A percentile compares a stretch with the other conserved stretches of the same genome.
Conservation (phyloP, 2,113 vertebrate species). For the Emydocephalus ijimae region DNA sequence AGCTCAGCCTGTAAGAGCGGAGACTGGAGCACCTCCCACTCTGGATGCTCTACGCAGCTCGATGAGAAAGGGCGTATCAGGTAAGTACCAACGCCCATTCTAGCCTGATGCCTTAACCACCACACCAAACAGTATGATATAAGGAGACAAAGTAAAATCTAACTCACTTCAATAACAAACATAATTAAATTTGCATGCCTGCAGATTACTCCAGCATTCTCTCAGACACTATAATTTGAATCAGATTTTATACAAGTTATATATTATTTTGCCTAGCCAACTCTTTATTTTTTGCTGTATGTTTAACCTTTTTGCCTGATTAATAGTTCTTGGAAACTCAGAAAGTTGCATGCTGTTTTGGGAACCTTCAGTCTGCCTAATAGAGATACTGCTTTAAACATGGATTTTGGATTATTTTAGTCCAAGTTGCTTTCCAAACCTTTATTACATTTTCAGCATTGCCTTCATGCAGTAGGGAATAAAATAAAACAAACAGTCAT, state of each 20-base stretch:
- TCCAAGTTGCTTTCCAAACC: constrained; percentile 15
- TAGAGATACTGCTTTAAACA: neutral
- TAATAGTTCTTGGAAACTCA: neutral
- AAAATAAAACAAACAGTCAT: neutral
- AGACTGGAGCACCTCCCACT: too few species aligned
- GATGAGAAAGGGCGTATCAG: too few species aligned
- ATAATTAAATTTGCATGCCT: neutral
- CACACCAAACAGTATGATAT: neutral
- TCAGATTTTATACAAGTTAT: neutral
- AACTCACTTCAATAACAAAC: neutral
- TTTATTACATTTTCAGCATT: neutral
- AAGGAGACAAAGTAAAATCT: neutral
- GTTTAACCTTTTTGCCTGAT: neutral
- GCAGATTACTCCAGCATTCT: neutral
- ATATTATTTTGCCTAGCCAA: neutral
- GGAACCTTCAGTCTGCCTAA: neutral
- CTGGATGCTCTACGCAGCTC: too few species aligned
- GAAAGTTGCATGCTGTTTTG: neutral
- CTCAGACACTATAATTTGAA: neutral
- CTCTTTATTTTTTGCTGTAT: neutral
- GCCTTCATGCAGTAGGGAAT: neutral
- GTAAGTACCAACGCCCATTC: too few species aligned
- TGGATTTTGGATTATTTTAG: constrained; percentile 1
- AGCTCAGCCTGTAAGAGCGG: too few species aligned
- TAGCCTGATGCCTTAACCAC: neutral